Evolutionary conservation across 2,797 vertebrate genomes (phyloP).

Genomic region (Hypotaenidia okinawae): DNA sequence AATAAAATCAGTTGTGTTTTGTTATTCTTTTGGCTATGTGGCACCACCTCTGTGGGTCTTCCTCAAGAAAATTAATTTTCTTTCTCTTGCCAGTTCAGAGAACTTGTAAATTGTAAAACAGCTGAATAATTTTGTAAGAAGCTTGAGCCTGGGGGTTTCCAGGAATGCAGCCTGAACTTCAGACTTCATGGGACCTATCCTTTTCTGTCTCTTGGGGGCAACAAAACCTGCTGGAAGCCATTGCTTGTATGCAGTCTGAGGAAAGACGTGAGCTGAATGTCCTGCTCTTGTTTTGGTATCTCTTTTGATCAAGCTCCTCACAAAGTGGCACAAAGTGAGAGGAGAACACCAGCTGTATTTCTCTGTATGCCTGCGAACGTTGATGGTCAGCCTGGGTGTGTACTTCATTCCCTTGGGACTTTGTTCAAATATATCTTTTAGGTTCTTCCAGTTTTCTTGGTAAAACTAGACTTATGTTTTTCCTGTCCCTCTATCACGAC

Average conservation of each 20-base stretch:
- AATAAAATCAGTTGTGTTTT: neutral
- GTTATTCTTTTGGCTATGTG: neutral
- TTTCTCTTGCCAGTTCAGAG: neutral
- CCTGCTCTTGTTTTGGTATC: neutral
- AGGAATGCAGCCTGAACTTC: neutral
- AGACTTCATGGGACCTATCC: neutral
- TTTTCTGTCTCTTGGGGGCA: neutral
- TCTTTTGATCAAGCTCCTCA: neutral
- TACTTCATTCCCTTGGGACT: neutral
- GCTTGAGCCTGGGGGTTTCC: neutral
- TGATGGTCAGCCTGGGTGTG: neutral
- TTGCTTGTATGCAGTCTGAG: neutral
- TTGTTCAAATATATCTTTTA: neutral
- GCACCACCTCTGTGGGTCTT: neutral
- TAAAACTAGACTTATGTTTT: neutral
- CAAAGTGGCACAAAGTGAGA: neutral
- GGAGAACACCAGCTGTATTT: neutral
- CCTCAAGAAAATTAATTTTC: neutral
- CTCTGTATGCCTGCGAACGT: fast-evolving
- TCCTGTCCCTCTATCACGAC: neutral
- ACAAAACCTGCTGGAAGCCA: neutral
- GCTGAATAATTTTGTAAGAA: neutral
- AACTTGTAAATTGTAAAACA: neutral
- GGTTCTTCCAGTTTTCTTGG: neutral
- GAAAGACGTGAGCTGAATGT: neutral